A percentile compares a stretch with the other conserved stretches of the same genome.
phyloP scores from a whole-genome alignment of 1,140 invertebrate genomes.

The Drosophila sp. region DNA sequence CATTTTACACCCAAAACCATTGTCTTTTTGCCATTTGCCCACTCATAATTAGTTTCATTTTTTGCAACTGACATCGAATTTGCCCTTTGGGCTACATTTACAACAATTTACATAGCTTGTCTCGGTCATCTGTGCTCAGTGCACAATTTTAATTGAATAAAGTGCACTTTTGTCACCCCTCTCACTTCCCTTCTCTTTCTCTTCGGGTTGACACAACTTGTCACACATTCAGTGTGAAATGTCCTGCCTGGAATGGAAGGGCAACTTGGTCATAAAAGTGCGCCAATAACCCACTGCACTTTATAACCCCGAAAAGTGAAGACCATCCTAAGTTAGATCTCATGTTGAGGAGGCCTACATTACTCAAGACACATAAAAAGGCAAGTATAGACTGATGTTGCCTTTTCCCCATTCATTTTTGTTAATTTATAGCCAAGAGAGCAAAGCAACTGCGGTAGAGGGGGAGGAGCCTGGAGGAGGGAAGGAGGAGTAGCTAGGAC shows the following conservation, averaged over 20 bases:
- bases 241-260: conserved; percentile 32
- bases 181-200: conserved; percentile 12
- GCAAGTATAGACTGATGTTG: conserved; percentile 18
- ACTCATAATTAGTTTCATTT: conserved; percentile 67
- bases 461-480: too few relatives aligned
- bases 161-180: conserved; percentile 66
- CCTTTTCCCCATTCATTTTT: conserved; percentile 68
- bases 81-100: conserved; percentile 72
- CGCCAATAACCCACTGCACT: conserved; percentile 81
- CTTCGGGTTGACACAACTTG: conserved; percentile 50
- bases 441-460: background rate
- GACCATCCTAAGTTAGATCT: background rate
- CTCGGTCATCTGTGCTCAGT: conserved; percentile 5
- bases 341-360: conserved; percentile 47
- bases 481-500: background rate
- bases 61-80: conserved; percentile 68
- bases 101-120: conserved; percentile 56
- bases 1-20: background rate
- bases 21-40: conserved; percentile 17
- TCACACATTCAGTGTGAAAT: conserved; percentile 77
- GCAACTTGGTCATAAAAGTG: conserved; percentile 67
- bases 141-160: conserved; percentile 77
- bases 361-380: conserved; percentile 56
- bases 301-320: conserved; percentile 41
- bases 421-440: conserved; percentile 78